A percentile compares a stretch with the other conserved stretches of the same genome.
These are phyloP conservation scores for Drymodes brunneopygia DNA, from an alignment of 2,113 vertebrate genomes.

Conservation along the genomic window DNA sequence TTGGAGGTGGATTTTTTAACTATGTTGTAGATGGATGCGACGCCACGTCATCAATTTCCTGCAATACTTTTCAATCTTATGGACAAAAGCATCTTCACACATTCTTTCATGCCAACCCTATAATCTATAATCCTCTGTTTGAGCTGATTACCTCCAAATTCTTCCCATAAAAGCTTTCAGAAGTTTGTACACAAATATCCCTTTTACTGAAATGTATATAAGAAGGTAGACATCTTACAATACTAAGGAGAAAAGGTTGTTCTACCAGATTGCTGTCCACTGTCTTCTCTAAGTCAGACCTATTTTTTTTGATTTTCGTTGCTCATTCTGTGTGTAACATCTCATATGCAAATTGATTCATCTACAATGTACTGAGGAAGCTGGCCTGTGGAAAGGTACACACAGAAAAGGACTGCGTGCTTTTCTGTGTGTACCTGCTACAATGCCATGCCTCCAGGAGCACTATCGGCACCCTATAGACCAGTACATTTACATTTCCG, in stretches of 20 bases:
- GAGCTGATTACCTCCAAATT: background rate
- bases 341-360: background rate
- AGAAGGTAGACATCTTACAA: background rate
- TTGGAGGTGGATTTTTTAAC: background rate
- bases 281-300: background rate
- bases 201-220: background rate
- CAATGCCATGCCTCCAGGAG: rapidly evolving
- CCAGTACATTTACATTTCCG: background rate
- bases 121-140: background rate
- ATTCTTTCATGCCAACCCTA: background rate
- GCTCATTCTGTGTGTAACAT: background rate
- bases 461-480: background rate
- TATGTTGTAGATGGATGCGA: background rate
- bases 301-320: background rate
- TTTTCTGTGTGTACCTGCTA: background rate
- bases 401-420: background rate
- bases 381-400: background rate
- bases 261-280: background rate
- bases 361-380: background rate
- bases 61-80: background rate
- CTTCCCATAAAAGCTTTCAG: background rate
- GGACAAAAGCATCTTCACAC: background rate
- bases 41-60: background rate
- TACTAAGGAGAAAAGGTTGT: background rate
- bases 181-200: background rate